Base-by-base conservation (phyloP, 2,888 invertebrate genomes). In the Cancer borealis region DNA sequence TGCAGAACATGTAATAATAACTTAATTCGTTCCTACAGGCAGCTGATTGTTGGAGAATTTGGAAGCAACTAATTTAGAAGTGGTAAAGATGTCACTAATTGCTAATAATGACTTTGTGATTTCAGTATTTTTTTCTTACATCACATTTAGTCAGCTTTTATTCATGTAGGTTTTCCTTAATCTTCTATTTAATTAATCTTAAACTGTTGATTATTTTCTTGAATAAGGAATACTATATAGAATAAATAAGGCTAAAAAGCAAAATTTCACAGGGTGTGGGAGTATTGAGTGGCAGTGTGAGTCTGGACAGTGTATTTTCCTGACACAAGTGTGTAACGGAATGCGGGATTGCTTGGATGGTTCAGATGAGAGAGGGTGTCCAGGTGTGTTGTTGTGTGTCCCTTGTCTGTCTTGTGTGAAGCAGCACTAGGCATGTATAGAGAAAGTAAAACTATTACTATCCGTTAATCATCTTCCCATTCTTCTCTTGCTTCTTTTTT, bases 291-390 rank as follows among this genome's bases (percentile, higher is more conserved):
- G 94, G 94, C 88, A 89, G 89, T 94, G 94, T 94, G 92, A 92
- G 30, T 14, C 94, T 45, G 94, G 94, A n/a, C 88, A 94, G 30
- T 94, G 94, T 94, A 94, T 94, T 49, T 94, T 89, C 92, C 79
- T 49, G 49, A 94, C 94, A 47, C 89, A 94, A 79, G 45, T 92
- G 95, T 98, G 98, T 96, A 97, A 98, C 96, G 97, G 98, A 95
- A 97, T 97, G 95, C 97, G 97, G 96, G 98, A 98, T 97, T 98
- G 98, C 96, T 97, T 97, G 0, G 98, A 98, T 97, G 97, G 97
- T 96, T 97, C 97, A 95, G 98, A 98, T 96, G 98, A 98, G 96
- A 95, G 94, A 60, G 89, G 66, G 39, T 94, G 94, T 45, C 92
- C 94, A 94, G 94, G 94, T 94, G 92, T 94, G 94, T 94, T 94